Evolutionary conservation across 2,797 vertebrate species (phyloP), one percentile per base, ranked within the genome.

Genomic region (Clamator glandarius): DNA sequence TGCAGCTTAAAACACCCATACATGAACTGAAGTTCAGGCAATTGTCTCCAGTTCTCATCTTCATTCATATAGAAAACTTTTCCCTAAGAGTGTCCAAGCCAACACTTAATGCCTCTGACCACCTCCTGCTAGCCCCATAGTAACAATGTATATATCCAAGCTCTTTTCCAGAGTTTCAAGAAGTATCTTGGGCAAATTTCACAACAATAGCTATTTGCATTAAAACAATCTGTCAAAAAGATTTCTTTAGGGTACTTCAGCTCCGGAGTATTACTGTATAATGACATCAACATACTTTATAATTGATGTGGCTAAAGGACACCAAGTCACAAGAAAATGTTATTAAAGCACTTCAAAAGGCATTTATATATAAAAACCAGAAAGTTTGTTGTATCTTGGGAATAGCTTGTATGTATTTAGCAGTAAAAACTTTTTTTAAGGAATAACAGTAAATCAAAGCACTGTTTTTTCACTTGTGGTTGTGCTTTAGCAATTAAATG

Each of bases 401-500:
- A 83, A 85, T 51, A 73, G 17, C 12, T 87, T 92, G 50, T 54
- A 76, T 23, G 16, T 15, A n/a, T 80, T 87, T 61, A 91, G 46
- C 48, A 94, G 73, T n/a, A 64, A 54, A 52, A 73, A 36, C 28
- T 6, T 9, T 23, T 3, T 8, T 18, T 55, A 90, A 59, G 89
- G 54, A 44, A 42, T 51, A 75, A 44, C 4, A 54, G 17, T 63
- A 20, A 74, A 39, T 64, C 31, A 83, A 95, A 78, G 31, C 4
- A 67, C 28, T 89, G 29, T 6, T 92, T 96, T 95, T 93, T 54
- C 46, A 90, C 64, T 63, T 57, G 46, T 12, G 15, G 8, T 33
- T 96, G 19, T 90, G 42, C 69, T 93, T 92, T 79, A 87, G 52
- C 13, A 23, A 72, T 93, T 92, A 88, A 64, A 79, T 76, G 87